Conservation (phyloP, 2,113 vertebrate species). For the Paralichthys olivaceus region DNA sequence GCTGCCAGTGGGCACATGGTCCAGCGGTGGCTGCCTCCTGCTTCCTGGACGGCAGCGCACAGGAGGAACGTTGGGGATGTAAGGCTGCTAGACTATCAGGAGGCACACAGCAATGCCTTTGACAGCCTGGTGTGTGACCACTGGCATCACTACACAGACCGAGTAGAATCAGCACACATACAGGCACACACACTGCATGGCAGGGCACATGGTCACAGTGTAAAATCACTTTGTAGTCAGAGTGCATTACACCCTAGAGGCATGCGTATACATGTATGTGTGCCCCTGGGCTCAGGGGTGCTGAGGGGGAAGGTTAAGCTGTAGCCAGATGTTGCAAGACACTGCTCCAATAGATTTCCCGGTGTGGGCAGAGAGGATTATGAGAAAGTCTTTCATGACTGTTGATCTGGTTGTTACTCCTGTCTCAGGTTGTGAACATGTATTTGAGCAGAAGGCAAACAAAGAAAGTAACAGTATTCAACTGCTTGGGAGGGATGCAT, state of each 20-base stretch:
- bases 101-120: constrained; percentile 69
- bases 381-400: constrained; percentile 59
- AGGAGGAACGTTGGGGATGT: constrained; percentile 42
- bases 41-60: constrained; percentile 60
- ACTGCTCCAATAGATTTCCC: constrained; percentile 63
- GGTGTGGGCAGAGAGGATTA: constrained; percentile 64
- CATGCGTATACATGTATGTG: constrained; percentile 28
- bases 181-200: constrained; percentile 62
- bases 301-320: constrained; percentile 71
- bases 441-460: constrained; percentile 29
- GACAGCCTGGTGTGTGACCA: constrained; percentile 73
- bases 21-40: constrained; percentile 51
- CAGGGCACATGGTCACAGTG: constrained; percentile 72
- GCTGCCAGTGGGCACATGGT: constrained; percentile 53
- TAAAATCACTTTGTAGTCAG: constrained; percentile 81
- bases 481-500: neutral
- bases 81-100: constrained; percentile 71
- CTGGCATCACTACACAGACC: constrained; percentile 81
- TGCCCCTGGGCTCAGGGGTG: constrained; percentile 60
- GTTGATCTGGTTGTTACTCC: constrained; percentile 46
- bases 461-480: constrained; percentile 21
- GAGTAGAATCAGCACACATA: constrained; percentile 63
- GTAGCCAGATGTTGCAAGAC: constrained; percentile 75
- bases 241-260: constrained; percentile 60
- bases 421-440: constrained; percentile 52